phyloP scores from a whole-genome alignment of 2,113 vertebrate genomes.

The Sinosuthora webbiana region DNA sequence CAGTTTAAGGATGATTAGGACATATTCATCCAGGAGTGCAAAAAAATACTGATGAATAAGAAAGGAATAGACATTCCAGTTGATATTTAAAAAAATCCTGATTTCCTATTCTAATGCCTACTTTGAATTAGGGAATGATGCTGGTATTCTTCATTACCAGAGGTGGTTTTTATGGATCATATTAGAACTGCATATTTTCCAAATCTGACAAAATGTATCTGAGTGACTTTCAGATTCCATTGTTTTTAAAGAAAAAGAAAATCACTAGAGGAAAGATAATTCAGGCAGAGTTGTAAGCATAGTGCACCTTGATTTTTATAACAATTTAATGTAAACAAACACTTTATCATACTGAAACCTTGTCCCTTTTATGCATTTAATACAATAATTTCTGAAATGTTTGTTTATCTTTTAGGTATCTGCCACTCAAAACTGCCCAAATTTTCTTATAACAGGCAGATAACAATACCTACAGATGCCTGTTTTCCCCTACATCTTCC shows the following conservation, averaged over 20 bases:
- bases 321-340: neutral
- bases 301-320: neutral
- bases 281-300: neutral
- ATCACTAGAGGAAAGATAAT: neutral
- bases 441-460: neutral
- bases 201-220: neutral
- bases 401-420: neutral
- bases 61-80: neutral
- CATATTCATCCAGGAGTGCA: neutral
- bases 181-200: neutral
- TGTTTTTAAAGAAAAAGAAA: neutral
- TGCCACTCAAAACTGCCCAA: neutral
- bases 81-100: neutral
- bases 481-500: neutral
- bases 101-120: neutral
- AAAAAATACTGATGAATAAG: neutral
- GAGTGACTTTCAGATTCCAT: neutral
- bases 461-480: neutral
- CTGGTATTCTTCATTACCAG: neutral
- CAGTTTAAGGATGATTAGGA: neutral
- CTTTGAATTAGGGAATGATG: neutral
- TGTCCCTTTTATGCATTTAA: neutral
- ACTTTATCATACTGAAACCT: neutral
- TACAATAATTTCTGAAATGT: neutral
- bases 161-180: neutral